These are phyloP conservation scores for Zaprionus bogoriensis DNA, from an alignment of 2,888 invertebrate species.

Conservation along the genomic window DNA sequence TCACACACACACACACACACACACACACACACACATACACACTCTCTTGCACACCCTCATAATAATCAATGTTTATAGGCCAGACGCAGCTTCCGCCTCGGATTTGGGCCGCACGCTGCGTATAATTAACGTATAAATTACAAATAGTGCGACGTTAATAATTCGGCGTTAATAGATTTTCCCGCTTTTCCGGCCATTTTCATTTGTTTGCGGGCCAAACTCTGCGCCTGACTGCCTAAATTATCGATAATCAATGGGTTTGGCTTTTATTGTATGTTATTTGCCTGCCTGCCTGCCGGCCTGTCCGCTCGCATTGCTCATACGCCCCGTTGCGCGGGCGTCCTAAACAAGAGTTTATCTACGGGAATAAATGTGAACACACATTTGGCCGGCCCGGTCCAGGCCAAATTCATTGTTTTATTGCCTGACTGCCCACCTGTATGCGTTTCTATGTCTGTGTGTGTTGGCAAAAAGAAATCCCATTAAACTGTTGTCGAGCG, in stretches of 20 bases:
- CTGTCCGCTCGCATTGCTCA: slow-evolving; percentile 20
- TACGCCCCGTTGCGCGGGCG: slow-evolving; percentile 37
- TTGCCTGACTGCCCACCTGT: slow-evolving; percentile 31
- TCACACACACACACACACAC: no score
- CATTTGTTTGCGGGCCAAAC: slow-evolving; percentile 52
- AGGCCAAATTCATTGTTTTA: slow-evolving; percentile 50
- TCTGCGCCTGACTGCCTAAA: slow-evolving; percentile 50
- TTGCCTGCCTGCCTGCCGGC: slow-evolving; percentile 20
- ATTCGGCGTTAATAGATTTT: slow-evolving; percentile 76
- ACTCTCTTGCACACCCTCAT: slow-evolving; percentile 15
- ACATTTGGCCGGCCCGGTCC: slow-evolving; percentile 57
- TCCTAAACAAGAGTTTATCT: slow-evolving; percentile 50
- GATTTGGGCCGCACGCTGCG: slow-evolving; percentile 19
- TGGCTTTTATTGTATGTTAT: slow-evolving; percentile 57
- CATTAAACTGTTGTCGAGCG: neutral
- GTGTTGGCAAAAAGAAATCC: neutral
- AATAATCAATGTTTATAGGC: slow-evolving; percentile 63
- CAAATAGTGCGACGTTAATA: slow-evolving; percentile 76
- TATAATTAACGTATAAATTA: slow-evolving; percentile 77
- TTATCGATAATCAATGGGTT: slow-evolving; percentile 75
- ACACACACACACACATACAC: neutral
- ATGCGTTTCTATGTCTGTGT: neutral
- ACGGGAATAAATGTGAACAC: slow-evolving; percentile 51
- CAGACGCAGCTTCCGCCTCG: neutral
- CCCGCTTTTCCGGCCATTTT: slow-evolving; percentile 51